Evolutionary conservation across 2,797 vertebrate genomes (phyloP), one percentile per base, ranked within the genome.

Genomic region (Prunella strophiata): DNA sequence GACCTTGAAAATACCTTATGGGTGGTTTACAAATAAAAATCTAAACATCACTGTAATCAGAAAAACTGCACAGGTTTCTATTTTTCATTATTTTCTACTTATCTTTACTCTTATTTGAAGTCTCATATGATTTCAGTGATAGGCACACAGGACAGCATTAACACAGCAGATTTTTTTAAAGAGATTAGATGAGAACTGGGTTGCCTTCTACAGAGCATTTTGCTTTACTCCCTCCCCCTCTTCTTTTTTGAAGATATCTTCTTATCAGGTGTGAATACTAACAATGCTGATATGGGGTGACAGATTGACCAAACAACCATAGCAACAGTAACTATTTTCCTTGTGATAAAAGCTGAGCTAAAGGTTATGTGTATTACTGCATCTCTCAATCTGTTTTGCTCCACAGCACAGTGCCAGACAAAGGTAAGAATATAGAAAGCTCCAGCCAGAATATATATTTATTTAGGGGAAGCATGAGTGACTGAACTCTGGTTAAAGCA

Each of bases 241-340:
- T 38, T 27, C 10, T 36, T 72, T 91, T 82, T 68, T 87, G 25
- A 42, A 91, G 76, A 13, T 38, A 92, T 67, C 50, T 94, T 79
- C 81, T 82, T 90, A 89, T 95, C 87, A 81, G 97, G 89, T 94
- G 72, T 96, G 93, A 97, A 93, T 91, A 34, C 45, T 95, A 71
- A 82, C 67, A 90, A 36, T 73, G 91, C 81, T 95, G 95, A 97
- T 94, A 68, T 14, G 65, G 78, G 68, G 57, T 97, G 93, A 96
- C 85, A 92, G 79, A 86, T 87, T 96, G 94, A 92, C 74, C 93
- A 85, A 91, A 93, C 80, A 70, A 32, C 91, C 88, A 86, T 92
- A 79, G 91, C 90, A 97, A 93, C 84, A 90, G 89, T 61, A 88
- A 88, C 81, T 81, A 43, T 92, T 97, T 97, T 94, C 88, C 78